Percentiles rank a stretch among this genome's conserved stretches.
phyloP scores from a whole-genome alignment of 35 echinoderm and acorn worm genomes.

The Ophioderma brevispina region DNA sequence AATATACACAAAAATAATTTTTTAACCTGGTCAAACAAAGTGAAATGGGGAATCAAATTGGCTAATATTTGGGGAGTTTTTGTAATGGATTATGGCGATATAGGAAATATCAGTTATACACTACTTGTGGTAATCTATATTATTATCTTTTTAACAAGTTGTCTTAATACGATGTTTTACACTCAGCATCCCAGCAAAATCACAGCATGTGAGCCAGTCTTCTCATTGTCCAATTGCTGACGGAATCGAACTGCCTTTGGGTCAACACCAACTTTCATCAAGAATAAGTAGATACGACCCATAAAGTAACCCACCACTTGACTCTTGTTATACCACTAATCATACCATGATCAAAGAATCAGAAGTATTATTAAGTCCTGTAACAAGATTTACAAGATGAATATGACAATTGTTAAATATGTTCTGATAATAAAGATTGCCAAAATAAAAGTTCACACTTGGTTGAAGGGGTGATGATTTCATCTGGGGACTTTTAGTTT shows the following conservation, averaged over 20 bases:
- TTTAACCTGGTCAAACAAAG: too few species aligned
- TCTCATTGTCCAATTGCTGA: conserved; percentile 96
- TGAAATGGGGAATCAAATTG: too few species aligned
- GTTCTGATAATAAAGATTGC: not conserved
- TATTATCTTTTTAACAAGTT: too few species aligned
- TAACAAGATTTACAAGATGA: not conserved
- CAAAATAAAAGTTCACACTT: too few species aligned
- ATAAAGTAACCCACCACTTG: conserved; percentile 91
- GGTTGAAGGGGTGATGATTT: too few species aligned
- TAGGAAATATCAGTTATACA: too few species aligned
- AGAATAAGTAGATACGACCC: conserved; percentile 79
- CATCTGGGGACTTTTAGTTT: too few species aligned
- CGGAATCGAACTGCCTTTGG: conserved; percentile 87
- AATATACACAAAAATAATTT: too few species aligned
- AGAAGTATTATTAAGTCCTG: too few species aligned
- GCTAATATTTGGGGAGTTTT: too few species aligned
- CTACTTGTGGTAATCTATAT: too few species aligned
- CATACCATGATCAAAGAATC: not conserved
- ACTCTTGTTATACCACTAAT: conserved; percentile 85
- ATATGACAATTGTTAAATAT: not conserved
- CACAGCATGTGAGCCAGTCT: conserved; percentile 96
- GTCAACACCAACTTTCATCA: conserved; percentile 84
- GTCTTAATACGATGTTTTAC: conserved; percentile 94
- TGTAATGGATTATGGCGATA: too few species aligned
- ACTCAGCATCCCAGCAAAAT: conserved; percentile 98